These are phyloP conservation scores for Hoplostethus mediterraneus DNA, from an alignment of 2,797 vertebrate genomes.

Conservation along the genomic window DNA sequence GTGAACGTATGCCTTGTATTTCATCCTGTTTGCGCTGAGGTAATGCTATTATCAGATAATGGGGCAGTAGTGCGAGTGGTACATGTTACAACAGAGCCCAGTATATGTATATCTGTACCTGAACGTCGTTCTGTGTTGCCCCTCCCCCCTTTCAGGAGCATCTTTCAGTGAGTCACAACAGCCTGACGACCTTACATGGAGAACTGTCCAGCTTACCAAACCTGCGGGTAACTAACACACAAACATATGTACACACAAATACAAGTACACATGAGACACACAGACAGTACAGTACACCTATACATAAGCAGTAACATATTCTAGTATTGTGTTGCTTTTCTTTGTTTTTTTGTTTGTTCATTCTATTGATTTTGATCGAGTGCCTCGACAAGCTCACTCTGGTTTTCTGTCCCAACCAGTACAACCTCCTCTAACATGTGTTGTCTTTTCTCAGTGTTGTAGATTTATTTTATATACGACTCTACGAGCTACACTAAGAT, in stretches of 20 bases:
- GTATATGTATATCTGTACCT: background rate
- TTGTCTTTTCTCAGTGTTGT: background rate
- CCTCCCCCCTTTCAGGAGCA: slow-evolving; percentile 88
- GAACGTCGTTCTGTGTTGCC: background rate
- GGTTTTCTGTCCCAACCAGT: background rate
- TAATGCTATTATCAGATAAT: slow-evolving; percentile 6
- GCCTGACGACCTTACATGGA: slow-evolving; percentile 94
- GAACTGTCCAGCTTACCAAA: slow-evolving; percentile 95
- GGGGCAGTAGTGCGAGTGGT: background rate
- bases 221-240: slow-evolving; percentile 86
- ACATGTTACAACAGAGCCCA: background rate
- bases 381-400: background rate
- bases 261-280: background rate
- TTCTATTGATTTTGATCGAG: background rate
- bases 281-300: background rate
- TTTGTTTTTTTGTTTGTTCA: background rate
- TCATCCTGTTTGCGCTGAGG: background rate
- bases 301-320: background rate
- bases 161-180: slow-evolving; percentile 98
- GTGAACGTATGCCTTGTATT: slow-evolving; percentile 15
- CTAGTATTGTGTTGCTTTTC: background rate
- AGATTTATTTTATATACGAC: background rate
- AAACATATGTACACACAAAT: slow-evolving; percentile 10
- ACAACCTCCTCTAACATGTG: background rate
- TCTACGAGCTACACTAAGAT: background rate